Base-by-base conservation (phyloP, 2,797 vertebrate species). In the Tangara arthus region DNA sequence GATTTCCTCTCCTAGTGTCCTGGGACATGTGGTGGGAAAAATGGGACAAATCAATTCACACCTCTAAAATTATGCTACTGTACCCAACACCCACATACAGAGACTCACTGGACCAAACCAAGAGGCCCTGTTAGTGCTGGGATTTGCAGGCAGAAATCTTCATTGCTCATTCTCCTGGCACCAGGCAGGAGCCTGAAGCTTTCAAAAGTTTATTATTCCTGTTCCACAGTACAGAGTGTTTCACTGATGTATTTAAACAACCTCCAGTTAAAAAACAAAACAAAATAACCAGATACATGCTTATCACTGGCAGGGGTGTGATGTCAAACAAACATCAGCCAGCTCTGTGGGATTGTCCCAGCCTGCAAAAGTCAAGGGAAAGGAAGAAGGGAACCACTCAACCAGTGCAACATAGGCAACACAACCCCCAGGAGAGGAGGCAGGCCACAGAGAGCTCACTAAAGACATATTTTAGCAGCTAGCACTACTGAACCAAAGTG, bases 191-290 rank as follows among this genome's bases (percentile, higher is more conserved):
- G 46, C 27, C 49, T 65, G 39, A 12, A 53, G 46, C n/a, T 89
- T 84, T 65, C 84, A 72, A 8, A 46, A 94, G 76, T 83, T 94
- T 82, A 81, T 93, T 89, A 92, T 89, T 93, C 23, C 82, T 68
- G 32, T 47, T 94, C 44, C 18, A 46, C 79, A 86, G 57, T 30
- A 65, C 64, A 64, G 50, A 61, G 49, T 35, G 37, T 69, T 85
- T 83, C 73, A 63, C 28, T 50, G 53, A 89, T 27, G 16, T n/a
- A 59, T 75, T 92, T 81, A 91, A 88, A 90, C 61, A 91, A 75
- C 12, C 23, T 61, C 55, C 59, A 65, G 30, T 47, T 39, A 1
- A 55, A 68, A 89, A 87, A 60, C 59, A 70, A 71, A 71, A 41
- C 59, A 63, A 46, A 65, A 39, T 3, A 68, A 23, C 17, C 72